A percentile compares a stretch with the other conserved stretches of the same genome.
Evolutionary conservation across 2,113 vertebrate species (phyloP).

Genomic region (Circaetus gallicus): DNA sequence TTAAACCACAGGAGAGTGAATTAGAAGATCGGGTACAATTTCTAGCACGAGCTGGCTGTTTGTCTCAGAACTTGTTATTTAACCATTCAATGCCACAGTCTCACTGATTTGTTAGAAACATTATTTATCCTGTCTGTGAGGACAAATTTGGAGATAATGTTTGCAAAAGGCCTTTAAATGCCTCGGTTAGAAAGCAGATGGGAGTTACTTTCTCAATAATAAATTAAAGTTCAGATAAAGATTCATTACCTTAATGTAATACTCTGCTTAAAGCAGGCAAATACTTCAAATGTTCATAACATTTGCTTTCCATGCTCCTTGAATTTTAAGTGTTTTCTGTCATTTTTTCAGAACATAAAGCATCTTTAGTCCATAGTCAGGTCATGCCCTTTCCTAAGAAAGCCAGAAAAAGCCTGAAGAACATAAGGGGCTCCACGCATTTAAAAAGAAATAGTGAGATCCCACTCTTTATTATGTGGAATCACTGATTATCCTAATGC

Average conservation of each 20-base stretch:
- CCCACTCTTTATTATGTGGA: not conserved
- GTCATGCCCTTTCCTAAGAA: not conserved
- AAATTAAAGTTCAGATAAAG: not conserved
- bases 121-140: not conserved
- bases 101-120: not conserved
- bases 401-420: not conserved
- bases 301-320: not conserved
- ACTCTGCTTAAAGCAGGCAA: not conserved
- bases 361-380: not conserved
- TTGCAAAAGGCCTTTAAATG: not conserved
- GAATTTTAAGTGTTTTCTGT: not conserved
- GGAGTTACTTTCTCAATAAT: not conserved
- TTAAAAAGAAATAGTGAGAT: not conserved
- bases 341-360: not conserved
- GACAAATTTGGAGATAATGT: not conserved
- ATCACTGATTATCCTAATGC: not conserved
- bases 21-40: rapidly evolving
- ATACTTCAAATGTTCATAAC: not conserved
- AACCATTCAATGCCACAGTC: not conserved
- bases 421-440: rapidly evolving
- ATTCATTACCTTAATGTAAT: not conserved
- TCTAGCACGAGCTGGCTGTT: not conserved
- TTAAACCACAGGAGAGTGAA: not conserved
- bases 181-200: not conserved
- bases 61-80: not conserved